Evolutionary conservation across 2,113 vertebrate genomes (phyloP).

Genomic region (Nycticorax nycticorax): DNA sequence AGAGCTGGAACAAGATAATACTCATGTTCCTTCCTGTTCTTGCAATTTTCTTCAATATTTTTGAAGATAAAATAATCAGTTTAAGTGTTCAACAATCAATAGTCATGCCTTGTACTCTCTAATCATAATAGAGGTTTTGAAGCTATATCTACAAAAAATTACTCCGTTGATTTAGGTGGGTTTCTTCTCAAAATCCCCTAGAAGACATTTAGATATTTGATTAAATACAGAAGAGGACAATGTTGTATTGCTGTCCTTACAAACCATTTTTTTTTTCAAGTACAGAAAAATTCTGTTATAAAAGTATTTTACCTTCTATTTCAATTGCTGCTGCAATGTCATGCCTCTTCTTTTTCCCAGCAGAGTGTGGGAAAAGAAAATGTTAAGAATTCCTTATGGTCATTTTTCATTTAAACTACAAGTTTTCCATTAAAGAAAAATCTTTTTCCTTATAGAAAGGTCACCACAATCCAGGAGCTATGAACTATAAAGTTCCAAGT

Average conservation of each 20-base stretch:
- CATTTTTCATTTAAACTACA: neutral
- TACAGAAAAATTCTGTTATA: neutral
- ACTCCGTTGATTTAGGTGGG: neutral
- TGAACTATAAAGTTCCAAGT: neutral
- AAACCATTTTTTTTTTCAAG: neutral
- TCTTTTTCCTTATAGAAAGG: neutral
- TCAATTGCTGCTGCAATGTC: neutral
- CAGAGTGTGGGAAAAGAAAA: neutral
- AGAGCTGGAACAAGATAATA: neutral
- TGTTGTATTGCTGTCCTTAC: neutral
- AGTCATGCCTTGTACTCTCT: neutral
- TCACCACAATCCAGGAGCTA: neutral
- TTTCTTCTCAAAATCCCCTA: neutral
- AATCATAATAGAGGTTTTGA: neutral
- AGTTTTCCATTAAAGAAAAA: neutral
- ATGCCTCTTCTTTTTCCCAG: neutral
- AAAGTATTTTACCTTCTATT: neutral
- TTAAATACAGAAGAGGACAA: neutral
- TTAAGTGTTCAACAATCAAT: neutral
- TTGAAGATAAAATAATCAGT: neutral
- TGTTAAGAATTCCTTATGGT: slow-evolving; percentile 18
- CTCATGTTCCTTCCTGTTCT: neutral
- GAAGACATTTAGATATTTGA: neutral
- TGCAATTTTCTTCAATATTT: neutral
- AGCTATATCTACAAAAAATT: neutral